phyloP scores from a whole-genome alignment of 2,888 invertebrate genomes.

The Eupithecia inturbata region DNA sequence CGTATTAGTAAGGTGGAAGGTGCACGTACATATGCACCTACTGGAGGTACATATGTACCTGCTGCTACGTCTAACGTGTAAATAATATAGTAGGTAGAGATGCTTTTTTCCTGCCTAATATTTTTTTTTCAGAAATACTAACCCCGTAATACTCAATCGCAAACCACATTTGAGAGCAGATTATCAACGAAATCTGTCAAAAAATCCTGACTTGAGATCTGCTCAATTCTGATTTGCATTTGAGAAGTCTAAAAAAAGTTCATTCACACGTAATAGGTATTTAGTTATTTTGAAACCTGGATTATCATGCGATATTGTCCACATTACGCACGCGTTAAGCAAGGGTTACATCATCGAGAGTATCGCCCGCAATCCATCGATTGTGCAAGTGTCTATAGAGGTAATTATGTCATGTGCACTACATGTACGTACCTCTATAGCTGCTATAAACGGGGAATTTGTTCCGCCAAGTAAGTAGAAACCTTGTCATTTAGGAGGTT shows the following conservation, averaged over 20 bases:
- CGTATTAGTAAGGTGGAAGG: not conserved
- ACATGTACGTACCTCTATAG: not conserved
- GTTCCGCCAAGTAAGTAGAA: not conserved
- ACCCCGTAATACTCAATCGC: not conserved
- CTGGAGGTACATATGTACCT: too few relatives aligned
- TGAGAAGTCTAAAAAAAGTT: too few relatives aligned
- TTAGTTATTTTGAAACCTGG: not conserved
- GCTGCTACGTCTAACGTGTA: too few relatives aligned
- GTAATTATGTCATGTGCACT: constrained; percentile 29
- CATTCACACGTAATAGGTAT: too few relatives aligned
- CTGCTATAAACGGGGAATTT: not conserved
- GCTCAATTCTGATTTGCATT: too few relatives aligned
- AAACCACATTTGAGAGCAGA: not conserved
- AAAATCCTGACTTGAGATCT: too few relatives aligned
- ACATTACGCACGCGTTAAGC: constrained; percentile 5
- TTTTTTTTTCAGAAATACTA: not conserved
- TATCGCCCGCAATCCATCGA: constrained; percentile 31
- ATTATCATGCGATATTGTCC: constrained; percentile 12
- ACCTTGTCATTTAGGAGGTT: not conserved
- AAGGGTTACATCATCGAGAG: constrained; percentile 40
- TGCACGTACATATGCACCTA: not conserved
- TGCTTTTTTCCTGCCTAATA: too few relatives aligned
- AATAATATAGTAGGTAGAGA: too few relatives aligned
- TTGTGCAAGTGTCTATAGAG: constrained; percentile 42
- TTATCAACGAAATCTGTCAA: not conserved